Base-by-base conservation (phyloP, 2,888 invertebrate genomes). In the Oxyscelio sp. region DNA sequence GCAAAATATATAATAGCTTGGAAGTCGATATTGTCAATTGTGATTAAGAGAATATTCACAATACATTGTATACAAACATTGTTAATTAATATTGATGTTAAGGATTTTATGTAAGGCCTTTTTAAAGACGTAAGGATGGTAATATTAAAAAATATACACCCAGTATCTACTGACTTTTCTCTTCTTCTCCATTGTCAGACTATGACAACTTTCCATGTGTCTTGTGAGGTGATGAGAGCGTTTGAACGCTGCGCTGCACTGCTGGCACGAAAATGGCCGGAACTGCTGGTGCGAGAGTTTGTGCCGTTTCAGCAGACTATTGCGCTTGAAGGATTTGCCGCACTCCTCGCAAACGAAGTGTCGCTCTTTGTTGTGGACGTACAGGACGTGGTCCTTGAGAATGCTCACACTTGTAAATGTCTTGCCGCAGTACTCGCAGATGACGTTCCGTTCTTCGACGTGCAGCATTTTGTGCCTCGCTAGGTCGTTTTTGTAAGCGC, bases 401-500 rank as follows among this genome's bases (percentile, higher is more conserved):
- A 91, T 92, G 59, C 90, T 91, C n/a, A 92, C 83, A 61, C 91
- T 93, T 21, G 91, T 91, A 74, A 93, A 94, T 8, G 90, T 90
- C 83, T 93, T 93, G 27, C 94, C 94, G 70, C 94, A 94, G 50
- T 94, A 91, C 78, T 94, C 94, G 66, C 94, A 94, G 4, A 93
- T 88, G 45, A 91, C 88, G 48, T 92, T 92, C 24, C 91, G 86
- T 50, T 91, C 90, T n/a, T n/a, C n/a, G n/a, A n/a, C n/a, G n/a
- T n/a, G n/a, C n/a, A n/a, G n/a, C n/a, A n/a, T n/a, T n/a, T n/a
- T n/a, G n/a, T n/a, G n/a, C n/a, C n/a, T n/a, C n/a, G n/a, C n/a
- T n/a, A n/a, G n/a, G n/a, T n/a, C n/a, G n/a, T n/a, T n/a, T n/a
- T n/a, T n/a, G n/a, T n/a, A n/a, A n/a, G n/a, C n/a, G n/a, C n/a